Evolutionary conservation across 2,888 invertebrate species (phyloP).

Genomic region (Odontocolon sp.): DNA sequence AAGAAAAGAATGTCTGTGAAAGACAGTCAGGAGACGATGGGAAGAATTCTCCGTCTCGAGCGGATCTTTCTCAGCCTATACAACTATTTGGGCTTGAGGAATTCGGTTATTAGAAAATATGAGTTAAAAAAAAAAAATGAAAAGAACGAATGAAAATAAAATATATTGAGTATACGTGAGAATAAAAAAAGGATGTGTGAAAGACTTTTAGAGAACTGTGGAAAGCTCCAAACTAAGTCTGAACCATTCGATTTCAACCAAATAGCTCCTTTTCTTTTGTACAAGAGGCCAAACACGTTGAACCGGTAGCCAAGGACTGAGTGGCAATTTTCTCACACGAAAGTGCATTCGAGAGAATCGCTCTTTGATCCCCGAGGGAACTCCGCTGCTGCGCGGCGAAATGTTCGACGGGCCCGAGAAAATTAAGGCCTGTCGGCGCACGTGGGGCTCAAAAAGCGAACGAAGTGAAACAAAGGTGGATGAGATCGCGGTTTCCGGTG

Average conservation of each 20-base stretch:
- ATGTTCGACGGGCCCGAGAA: constrained; percentile 8
- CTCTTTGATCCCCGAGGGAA: constrained; percentile 32
- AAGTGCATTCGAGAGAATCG: constrained; percentile 45
- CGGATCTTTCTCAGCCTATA: too few relatives aligned
- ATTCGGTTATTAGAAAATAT: too few relatives aligned
- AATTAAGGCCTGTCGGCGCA: constrained; percentile 8
- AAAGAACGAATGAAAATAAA: not conserved
- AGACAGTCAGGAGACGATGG: too few relatives aligned
- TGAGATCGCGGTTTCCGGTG: too few relatives aligned
- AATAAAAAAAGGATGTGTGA: not conserved
- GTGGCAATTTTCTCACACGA: constrained; percentile 49
- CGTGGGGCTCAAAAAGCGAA: not conserved
- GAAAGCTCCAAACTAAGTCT: not conserved
- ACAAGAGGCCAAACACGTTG: not conserved
- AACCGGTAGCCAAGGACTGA: not conserved
- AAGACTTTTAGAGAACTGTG: not conserved
- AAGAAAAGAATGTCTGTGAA: too few relatives aligned
- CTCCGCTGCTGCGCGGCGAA: constrained; percentile 10
- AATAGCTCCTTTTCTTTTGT: constrained; percentile 8
- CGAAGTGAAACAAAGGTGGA: constrained; percentile 10
- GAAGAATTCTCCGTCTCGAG: too few relatives aligned
- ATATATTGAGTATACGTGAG: not conserved
- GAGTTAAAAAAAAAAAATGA: not conserved
- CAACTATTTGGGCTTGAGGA: too few relatives aligned
- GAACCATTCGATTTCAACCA: constrained; percentile 27